Evolutionary conservation across 2,888 invertebrate species (phyloP), one percentile per base, ranked within the genome.

Genomic region (Galerucella nymphaeae): DNA sequence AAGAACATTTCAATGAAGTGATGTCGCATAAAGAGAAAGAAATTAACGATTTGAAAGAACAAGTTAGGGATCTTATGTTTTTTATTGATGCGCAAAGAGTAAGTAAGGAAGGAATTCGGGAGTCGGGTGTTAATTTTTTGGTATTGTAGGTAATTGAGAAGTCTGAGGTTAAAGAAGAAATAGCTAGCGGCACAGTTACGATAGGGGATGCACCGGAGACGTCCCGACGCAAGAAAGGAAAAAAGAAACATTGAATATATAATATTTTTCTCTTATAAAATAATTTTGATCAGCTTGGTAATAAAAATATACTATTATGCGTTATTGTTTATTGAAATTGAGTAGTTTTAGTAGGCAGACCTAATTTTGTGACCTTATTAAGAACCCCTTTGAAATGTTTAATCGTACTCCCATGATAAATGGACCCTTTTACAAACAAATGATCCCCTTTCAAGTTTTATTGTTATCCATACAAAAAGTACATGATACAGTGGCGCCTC

Each of bases 1-100:
- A 92, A 78, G 87, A 88, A 70, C 88, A 75, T 79, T 86, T 68
- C 85, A 87, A 74, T 78, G 89, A 83, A 85, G 86, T 73, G 72
- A 82, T 84, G 84, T 83, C 79, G 82, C 87, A 76, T 82, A 90
- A 89, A 77, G 89, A 90, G 70, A 82, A 86, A 62, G 93, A 97
- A 90, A 90, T 97, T n/a, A 79, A 87, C 0, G 96, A 97, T 20
- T 88, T 99, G 42, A 92, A 93, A 78, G 98, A 99, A 81, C 97
- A 99, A 88, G 89, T 99, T 10, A 90, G 96, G 48, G 99, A 99
- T 89, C 90, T 99, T 64, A 97, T 98, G 97, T 97, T 99, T 88
- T 98, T 94, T 85, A 91, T 99, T 81, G 96, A 98, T 79, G 98
- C 97, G 1, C 94, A 95, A 84, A 82, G 85, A 74, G 85, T 85